phyloP scores from a whole-genome alignment of 2,888 invertebrate species.

The Baccha elongata region DNA sequence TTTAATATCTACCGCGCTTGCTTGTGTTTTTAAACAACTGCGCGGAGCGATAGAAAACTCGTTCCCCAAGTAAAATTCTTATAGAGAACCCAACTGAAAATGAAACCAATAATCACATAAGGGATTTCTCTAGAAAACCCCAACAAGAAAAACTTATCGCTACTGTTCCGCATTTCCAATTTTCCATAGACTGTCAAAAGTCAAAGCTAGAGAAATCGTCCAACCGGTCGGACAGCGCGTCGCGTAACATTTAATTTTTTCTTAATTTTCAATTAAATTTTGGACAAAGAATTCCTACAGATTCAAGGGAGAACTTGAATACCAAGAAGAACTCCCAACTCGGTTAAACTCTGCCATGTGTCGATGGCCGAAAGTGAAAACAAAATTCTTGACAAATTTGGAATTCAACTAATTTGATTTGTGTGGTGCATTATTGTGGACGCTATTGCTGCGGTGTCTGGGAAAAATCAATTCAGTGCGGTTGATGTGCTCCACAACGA shows the following conservation, averaged over 20 bases:
- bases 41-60: conserved; percentile 21
- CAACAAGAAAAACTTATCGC: conserved; percentile 8
- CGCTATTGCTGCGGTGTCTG: conserved; percentile 21
- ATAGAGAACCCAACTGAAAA: conserved; percentile 47
- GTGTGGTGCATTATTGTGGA: conserved; percentile 15
- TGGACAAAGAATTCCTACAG: neutral
- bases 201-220: conserved; percentile 68
- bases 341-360: conserved; percentile 33
- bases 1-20: conserved; percentile 18
- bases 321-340: neutral
- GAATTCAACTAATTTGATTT: conserved; percentile 15
- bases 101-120: conserved; percentile 24
- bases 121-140: conserved; percentile 45
- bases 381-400: conserved; percentile 23
- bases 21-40: neutral
- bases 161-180: conserved; percentile 19
- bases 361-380: conserved; percentile 22
- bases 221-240: conserved; percentile 43
- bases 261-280: conserved; percentile 39
- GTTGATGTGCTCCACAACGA: conserved; percentile 13
- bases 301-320: neutral
- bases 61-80: neutral
- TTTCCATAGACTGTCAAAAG: conserved; percentile 55
- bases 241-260: conserved; percentile 49
- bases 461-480: conserved; percentile 69